Evolutionary conservation across 2,888 invertebrate species (phyloP).

Genomic region (Hofmannophila pseudospretella): DNA sequence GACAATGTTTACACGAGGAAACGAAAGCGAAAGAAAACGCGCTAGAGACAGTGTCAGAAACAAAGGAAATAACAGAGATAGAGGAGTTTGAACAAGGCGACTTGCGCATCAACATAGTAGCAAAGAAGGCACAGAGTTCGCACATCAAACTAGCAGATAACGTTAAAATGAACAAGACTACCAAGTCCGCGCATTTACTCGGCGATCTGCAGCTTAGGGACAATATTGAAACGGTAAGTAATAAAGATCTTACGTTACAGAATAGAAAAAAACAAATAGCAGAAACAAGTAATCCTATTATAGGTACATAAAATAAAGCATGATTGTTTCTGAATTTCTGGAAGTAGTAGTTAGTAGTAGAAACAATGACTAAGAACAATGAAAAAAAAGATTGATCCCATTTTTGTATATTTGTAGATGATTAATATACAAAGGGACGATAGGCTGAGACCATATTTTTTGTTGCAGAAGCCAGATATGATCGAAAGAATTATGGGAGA

Average conservation of each 20-base stretch:
- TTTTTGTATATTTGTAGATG: no score
- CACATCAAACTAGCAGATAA: conserved; percentile 41
- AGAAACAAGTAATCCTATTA: no score
- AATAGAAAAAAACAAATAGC: no score
- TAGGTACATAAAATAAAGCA: no score
- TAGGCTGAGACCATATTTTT: no score
- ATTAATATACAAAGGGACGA: no score
- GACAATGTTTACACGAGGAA: conserved; percentile 26
- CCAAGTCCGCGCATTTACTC: conserved; percentile 61
- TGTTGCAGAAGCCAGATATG: conserved; percentile 53
- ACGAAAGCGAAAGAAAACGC: conserved; percentile 9
- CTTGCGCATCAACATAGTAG: conserved; percentile 34
- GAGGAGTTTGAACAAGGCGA: conserved; percentile 29
- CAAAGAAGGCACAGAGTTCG: conserved; percentile 61
- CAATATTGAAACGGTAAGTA: conserved; percentile 37
- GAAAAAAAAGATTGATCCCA: no score
- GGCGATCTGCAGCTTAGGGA: conserved; percentile 35
- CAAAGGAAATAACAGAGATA: conserved; percentile 21
- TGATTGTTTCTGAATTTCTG: no score
- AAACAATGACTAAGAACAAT: no score
- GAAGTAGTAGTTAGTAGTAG: no score
- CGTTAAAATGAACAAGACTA: conserved; percentile 46
- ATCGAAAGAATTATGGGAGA: conserved; percentile 66
- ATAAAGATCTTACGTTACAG: no score
- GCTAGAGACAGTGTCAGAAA: conserved; percentile 22